Evolutionary conservation across 2,113 vertebrate species (phyloP), one percentile per base, ranked within the genome.

Genomic region (Oxyura jamaicensis): DNA sequence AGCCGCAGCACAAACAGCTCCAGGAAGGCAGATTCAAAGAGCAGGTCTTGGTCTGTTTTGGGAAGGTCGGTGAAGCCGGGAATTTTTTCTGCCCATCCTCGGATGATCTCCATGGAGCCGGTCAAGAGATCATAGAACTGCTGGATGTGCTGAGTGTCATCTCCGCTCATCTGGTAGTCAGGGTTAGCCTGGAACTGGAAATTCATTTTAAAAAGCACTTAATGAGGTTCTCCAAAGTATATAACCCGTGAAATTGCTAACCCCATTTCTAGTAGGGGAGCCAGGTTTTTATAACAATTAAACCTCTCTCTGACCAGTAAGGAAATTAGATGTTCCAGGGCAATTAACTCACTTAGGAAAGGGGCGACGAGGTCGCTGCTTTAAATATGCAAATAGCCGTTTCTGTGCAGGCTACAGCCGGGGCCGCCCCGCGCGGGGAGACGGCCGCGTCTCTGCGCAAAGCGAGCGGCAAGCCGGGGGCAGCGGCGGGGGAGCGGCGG

Each of bases 41-140:
- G 99, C 83, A 99, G 98, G 94, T 99, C 99, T 85, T 99, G 99
- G 95, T 99, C 99, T 2, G 98, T 98, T 90, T 99, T 99, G 25
- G 98, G 98, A 21, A 99, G 98, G 39, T 99, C 99, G 23, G 98
- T 98, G 68, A 99, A 99, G 59, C 99, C 98, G 0, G 99, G 99
- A 60, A 99, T 99, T 95, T 99, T 99, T 86, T 99, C 99, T 2
- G 99, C 99, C 99, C 99, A 99, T 15, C 99, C 99, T 75, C 99
- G 98, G 98, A 99, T 99, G 98, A 99, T 99, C 98, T 99, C 99
- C 99, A 99, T 99, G 98, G 99, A 99, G 96, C 99, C 99, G 86
- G 99, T 99, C 92, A 99, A 96, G 71, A 99, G 99, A 96, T 99
- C 99, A 50, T 99, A 99, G 98, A 99, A 99, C 97, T 99, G 99